Evolutionary conservation across 1,140 invertebrate genomes (phyloP), one percentile per base, ranked within the genome.

Genomic region (Akabosia matsudoensis): DNA sequence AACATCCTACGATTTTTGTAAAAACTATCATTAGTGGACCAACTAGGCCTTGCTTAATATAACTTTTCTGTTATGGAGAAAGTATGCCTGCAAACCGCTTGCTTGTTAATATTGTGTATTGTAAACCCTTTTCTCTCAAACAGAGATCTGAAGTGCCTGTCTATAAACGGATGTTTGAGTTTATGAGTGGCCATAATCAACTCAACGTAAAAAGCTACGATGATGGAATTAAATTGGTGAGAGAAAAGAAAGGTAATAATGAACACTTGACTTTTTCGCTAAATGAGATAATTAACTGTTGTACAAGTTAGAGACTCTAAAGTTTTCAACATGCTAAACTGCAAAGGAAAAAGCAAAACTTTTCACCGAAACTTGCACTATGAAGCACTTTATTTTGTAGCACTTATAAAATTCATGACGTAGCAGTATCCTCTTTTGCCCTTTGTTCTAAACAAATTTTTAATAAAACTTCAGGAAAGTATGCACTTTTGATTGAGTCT

Each of bases 401-500:
- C n/a, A n/a, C n/a, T n/a, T n/a, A n/a, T n/a, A n/a, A n/a, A n/a
- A n/a, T n/a, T n/a, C n/a, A n/a, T n/a, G n/a, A n/a, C n/a, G n/a
- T n/a, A n/a, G n/a, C n/a, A n/a, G n/a, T n/a, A n/a, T n/a, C n/a
- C n/a, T n/a, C n/a, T n/a, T n/a, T n/a, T n/a, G n/a, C n/a, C n/a
- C n/a, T n/a, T n/a, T n/a, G n/a, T n/a, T n/a, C n/a, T n/a, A n/a
- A n/a, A n/a, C n/a, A n/a, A n/a, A n/a, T n/a, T n/a, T n/a, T n/a
- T n/a, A n/a, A n/a, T n/a, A n/a, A n/a, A n/a, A 45, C 7, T 45
- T 45, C 34, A 80, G 79, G 80, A 24, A 88, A 90, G 83, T 91
- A 91, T 83, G 90, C 90, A 22, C 89, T 90, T 81, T 84, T 91
- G 10, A 82, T 91, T 24, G 90, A 91, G 83, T 89, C 89, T 7